phyloP scores from a whole-genome alignment of 2,113 vertebrate genomes.

The Amia ocellicauda region DNA sequence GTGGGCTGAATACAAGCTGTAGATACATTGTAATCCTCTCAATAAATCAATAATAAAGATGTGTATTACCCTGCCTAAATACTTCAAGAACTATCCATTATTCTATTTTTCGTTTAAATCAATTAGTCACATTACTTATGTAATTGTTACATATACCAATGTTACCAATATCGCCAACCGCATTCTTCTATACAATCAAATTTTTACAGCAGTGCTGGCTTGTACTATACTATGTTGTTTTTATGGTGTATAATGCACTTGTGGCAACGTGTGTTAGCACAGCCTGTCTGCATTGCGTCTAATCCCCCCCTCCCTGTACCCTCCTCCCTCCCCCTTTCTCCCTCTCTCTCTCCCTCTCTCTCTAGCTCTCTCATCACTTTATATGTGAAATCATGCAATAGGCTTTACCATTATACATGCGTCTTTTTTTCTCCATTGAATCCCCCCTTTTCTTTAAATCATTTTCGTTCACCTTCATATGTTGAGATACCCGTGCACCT shows the following conservation, averaged over 20 bases:
- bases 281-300: slow-evolving; percentile 74
- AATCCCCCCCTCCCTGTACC: slow-evolving; percentile 35
- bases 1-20: too few relatives aligned
- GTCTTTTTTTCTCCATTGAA: slow-evolving; percentile 36
- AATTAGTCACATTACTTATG: too few relatives aligned
- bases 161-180: too few relatives aligned
- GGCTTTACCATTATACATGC: slow-evolving; percentile 32
- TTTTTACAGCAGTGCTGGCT: slow-evolving; percentile 17
- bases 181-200: too few relatives aligned
- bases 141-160: too few relatives aligned
- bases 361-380: slow-evolving; percentile 19
- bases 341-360: slow-evolving; percentile 23
- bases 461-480: slow-evolving; percentile 23
- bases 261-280: slow-evolving; percentile 46
- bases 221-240: slow-evolving; percentile 22
- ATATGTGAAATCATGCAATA: slow-evolving; percentile 49
- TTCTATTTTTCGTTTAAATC: too few relatives aligned
- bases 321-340: slow-evolving; percentile 20
- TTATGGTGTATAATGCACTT: slow-evolving; percentile 35
- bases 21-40: too few relatives aligned
- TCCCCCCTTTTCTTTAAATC: slow-evolving; percentile 33
- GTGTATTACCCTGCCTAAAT: too few relatives aligned
- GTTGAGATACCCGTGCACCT: slow-evolving; percentile 27
- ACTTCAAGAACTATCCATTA: too few relatives aligned
- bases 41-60: too few relatives aligned